Conservation (phyloP, 2,888 invertebrate genomes). For the Agrilus cyanescens region DNA sequence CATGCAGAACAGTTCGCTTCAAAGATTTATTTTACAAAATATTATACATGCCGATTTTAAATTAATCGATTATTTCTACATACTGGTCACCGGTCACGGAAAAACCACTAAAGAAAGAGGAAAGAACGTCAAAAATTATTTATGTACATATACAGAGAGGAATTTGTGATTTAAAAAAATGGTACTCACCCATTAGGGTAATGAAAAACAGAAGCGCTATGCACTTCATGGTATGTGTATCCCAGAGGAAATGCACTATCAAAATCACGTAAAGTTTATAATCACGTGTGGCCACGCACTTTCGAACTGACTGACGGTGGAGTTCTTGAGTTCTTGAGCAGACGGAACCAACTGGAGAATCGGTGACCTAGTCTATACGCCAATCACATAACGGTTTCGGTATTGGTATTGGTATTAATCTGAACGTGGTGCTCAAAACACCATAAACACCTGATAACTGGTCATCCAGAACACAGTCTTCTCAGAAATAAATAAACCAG, state of each 20-base stretch:
- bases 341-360: constrained; percentile 10
- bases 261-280: constrained; percentile 7
- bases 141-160: neutral
- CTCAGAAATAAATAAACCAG: no score
- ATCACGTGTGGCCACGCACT: constrained; percentile 8
- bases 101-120: no score
- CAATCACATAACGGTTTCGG: constrained; percentile 17
- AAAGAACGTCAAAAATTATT: no score
- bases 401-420: neutral
- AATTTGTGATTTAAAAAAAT: constrained; percentile 6
- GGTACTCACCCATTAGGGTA: constrained; percentile 14
- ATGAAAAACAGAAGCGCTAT: constrained; percentile 12
- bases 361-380: constrained; percentile 17
- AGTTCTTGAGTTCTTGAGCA: constrained; percentile 8
- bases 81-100: no score
- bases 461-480: no score
- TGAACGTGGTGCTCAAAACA: no score
- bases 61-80: no score
- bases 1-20: no score
- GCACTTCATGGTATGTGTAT: constrained; percentile 12
- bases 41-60: no score
- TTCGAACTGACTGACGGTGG: constrained; percentile 12
- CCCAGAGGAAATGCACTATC: constrained; percentile 1
- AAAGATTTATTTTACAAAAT: no score
- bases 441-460: no score